Percentiles rank a stretch among this genome's conserved stretches.
Conservation (phyloP, 2,888 invertebrate genomes). For the Leptura quadrifasciata region DNA sequence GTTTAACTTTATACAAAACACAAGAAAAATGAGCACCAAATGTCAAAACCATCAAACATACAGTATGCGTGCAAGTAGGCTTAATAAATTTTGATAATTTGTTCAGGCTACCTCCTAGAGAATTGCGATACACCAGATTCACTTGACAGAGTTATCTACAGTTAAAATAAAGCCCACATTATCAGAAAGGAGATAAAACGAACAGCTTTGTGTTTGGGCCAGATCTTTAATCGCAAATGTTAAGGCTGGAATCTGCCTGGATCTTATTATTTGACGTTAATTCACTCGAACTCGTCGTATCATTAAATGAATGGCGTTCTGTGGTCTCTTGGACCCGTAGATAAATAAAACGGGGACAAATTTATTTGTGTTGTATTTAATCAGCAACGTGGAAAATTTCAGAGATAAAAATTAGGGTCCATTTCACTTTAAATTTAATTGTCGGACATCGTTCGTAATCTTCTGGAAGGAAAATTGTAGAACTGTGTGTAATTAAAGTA, state of each 20-base stretch:
- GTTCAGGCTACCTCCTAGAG: no score
- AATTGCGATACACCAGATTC: not conserved
- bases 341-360: not conserved
- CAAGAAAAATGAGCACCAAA: no score
- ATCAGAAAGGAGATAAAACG: not conserved
- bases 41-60: no score
- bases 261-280: not conserved
- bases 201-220: not conserved
- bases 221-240: slow-evolving; percentile 7
- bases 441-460: not conserved
- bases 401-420: not conserved
- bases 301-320: not conserved
- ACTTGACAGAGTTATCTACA: not conserved
- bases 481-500: not conserved
- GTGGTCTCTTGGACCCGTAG: not conserved
- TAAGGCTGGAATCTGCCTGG: not conserved
- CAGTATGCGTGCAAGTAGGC: no score
- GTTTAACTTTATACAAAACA: no score
- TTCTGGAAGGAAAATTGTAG: not conserved
- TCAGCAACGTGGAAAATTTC: not conserved
- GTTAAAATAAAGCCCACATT: not conserved
- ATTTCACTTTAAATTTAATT: not conserved
- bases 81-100: no score
- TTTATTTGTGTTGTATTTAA: slow-evolving; percentile 3
- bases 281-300: not conserved